phyloP scores from a whole-genome alignment of 2,113 vertebrate species.

The Campylomormyrus tamandua region DNA sequence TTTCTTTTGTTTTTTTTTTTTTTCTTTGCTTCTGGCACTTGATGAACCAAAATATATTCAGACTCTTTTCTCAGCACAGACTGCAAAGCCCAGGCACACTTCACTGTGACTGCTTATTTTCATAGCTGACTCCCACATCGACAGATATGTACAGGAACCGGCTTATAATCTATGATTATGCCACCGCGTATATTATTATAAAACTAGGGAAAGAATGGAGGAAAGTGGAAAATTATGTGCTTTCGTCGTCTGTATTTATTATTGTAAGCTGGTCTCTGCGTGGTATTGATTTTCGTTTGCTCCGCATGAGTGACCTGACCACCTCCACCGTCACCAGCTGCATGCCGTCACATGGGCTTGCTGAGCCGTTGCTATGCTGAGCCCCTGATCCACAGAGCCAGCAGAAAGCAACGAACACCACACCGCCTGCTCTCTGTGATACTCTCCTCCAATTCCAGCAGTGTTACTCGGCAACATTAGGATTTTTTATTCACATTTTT shows the following conservation, averaged over 20 bases:
- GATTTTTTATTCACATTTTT: neutral
- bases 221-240: neutral
- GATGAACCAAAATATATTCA: conserved; percentile 5
- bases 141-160: neutral
- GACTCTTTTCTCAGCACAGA: neutral
- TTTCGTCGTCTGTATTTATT: neutral
- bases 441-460: neutral
- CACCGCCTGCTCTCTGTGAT: neutral
- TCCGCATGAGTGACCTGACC: neutral
- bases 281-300: neutral
- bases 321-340: neutral
- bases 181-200: neutral
- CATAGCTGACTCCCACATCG: neutral
- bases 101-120: neutral
- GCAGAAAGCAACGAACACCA: neutral
- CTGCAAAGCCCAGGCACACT: neutral
- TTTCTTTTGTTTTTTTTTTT: neutral
- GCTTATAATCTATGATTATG: neutral
- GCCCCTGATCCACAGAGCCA: neutral
- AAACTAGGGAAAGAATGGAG: neutral
- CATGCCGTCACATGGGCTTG: neutral
- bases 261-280: neutral
- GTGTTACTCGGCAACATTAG: neutral
- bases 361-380: neutral
- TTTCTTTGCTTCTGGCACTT: neutral